Evolutionary conservation across 2,797 vertebrate genomes (phyloP), one percentile per base, ranked within the genome.

Genomic region (Phataginus tetradactyla): DNA sequence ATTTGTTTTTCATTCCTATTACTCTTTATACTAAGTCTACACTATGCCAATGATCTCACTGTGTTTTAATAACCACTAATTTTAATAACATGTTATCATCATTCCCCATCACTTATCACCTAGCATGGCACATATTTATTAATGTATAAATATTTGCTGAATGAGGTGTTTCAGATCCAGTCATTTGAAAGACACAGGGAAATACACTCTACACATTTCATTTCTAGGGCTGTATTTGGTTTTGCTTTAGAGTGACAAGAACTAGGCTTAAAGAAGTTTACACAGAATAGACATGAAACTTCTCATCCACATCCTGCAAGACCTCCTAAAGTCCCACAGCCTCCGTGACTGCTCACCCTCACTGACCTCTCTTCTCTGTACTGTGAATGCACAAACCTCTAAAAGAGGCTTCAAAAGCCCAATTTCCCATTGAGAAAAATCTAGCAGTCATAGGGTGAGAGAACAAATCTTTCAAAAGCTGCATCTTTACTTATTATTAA

Each of bases 281-380:
- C 21, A 83, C 1, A 77, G 64, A 96, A 86, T 0, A 4, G 32
- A 59, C 83, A n/a, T 72, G 39, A 85, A 77, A 87, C 63, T 63
- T 69, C 27, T 74, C 63, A 53, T 37, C 6, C 6, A n/a, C 12
- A 32, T 59, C 34, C 25, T 51, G 14, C 11, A 57, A 86, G 79
- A 77, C 8, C 3, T 32, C 64, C 25, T 72, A 14, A 86, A 92
- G 49, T 66, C 59, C 42, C 80, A 15, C 3, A 64, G 45, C 5
- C 10, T 88, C 39, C 49, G 29, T 37, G 21, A 45, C 59, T 69
- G 5, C 11, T 49, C 4, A 3, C 64, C 23, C 55, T 94, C 34
- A 29, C 8, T 72, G 53, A 85, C 61, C 57, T 96, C 90, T 68
- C 80, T 92, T 93, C n/a, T 95, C 57, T 93, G 59, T 75, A 91